These are phyloP conservation scores for Diogma glabrata DNA, from an alignment of 2,888 invertebrate genomes.

Conservation along the genomic window DNA sequence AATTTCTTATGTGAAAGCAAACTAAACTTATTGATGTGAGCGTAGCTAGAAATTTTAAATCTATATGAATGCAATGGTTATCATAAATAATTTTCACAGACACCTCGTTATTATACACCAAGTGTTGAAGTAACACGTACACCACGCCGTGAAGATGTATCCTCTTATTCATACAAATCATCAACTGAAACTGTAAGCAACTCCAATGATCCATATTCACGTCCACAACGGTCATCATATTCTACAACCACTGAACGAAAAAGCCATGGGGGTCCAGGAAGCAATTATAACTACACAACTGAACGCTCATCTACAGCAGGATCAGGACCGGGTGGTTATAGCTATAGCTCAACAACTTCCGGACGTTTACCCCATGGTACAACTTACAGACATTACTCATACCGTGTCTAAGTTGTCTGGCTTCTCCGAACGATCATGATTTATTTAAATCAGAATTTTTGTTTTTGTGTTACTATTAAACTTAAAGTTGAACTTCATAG, in stretches of 20 bases:
- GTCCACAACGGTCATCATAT: slow-evolving; percentile 56
- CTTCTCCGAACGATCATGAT: too few relatives aligned
- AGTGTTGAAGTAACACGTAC: slow-evolving; percentile 55
- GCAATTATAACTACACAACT: slow-evolving; percentile 59
- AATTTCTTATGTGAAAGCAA: too few relatives aligned
- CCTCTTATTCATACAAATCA: slow-evolving; percentile 72
- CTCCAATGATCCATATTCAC: slow-evolving; percentile 42
- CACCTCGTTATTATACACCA: slow-evolving; percentile 79
- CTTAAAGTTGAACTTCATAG: too few relatives aligned
- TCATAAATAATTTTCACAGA: slow-evolving; percentile 50
- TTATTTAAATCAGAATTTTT: too few relatives aligned
- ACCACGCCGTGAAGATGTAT: slow-evolving; percentile 66
- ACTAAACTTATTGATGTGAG: too few relatives aligned
- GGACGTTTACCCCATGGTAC: slow-evolving; percentile 76
- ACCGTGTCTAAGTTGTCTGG: slow-evolving; percentile 64
- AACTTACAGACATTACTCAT: slow-evolving; percentile 73
- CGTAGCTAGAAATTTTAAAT: too few relatives aligned
- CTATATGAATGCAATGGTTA: background rate
- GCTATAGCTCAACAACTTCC: slow-evolving; percentile 65
- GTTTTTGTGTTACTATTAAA: too few relatives aligned
- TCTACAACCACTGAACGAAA: slow-evolving; percentile 56
- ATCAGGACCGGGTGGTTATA: slow-evolving; percentile 70
- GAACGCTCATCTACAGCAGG: slow-evolving; percentile 61
- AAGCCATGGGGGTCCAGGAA: slow-evolving; percentile 56
- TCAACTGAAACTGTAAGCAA: slow-evolving; percentile 42